Evolutionary conservation across 2,888 invertebrate genomes (phyloP), one percentile per base, ranked within the genome.

Genomic region (Linyphia triangularis): DNA sequence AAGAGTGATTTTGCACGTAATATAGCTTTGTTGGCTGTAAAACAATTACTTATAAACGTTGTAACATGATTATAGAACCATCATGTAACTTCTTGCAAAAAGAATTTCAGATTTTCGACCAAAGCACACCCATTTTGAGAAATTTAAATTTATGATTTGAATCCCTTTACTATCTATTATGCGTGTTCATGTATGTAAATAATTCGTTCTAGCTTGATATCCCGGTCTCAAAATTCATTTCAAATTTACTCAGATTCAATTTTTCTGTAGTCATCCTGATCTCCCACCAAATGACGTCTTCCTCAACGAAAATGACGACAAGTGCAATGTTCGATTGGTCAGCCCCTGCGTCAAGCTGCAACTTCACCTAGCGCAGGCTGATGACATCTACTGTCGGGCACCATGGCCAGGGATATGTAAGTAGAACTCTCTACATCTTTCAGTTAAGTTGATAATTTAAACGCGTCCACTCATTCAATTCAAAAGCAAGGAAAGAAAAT

Each of bases 381-480:
- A 51, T 2, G 57, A 72, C 26, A 30, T 51, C 7, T 33, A 22
- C 16, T 59, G 28, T 0, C 37, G 65, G 2, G 24, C 51, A 5
- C 78, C 79, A 0, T 79, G 57, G 70, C 63, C 85, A 0, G 85
- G 85, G n/a, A 72, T 85, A 72, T 85, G 85, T 85, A 65, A 85
- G 85, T 79, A n/a, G n/a, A n/a, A n/a, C n/a, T n/a, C n/a, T n/a
- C n/a, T n/a, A n/a, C n/a, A n/a, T n/a, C n/a, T n/a, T n/a, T n/a
- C n/a, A n/a, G n/a, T n/a, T n/a, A n/a, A n/a, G n/a, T n/a, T n/a
- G n/a, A n/a, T n/a, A n/a, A n/a, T n/a, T n/a, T n/a, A n/a, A n/a
- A n/a, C n/a, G n/a, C n/a, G n/a, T n/a, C n/a, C n/a, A n/a, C n/a
- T n/a, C n/a, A n/a, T n/a, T n/a, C n/a, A n/a, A n/a, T n/a, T n/a